Evolutionary conservation across 2,888 invertebrate genomes (phyloP), one percentile per base, ranked within the genome.

Genomic region (Coleophora deauratella): DNA sequence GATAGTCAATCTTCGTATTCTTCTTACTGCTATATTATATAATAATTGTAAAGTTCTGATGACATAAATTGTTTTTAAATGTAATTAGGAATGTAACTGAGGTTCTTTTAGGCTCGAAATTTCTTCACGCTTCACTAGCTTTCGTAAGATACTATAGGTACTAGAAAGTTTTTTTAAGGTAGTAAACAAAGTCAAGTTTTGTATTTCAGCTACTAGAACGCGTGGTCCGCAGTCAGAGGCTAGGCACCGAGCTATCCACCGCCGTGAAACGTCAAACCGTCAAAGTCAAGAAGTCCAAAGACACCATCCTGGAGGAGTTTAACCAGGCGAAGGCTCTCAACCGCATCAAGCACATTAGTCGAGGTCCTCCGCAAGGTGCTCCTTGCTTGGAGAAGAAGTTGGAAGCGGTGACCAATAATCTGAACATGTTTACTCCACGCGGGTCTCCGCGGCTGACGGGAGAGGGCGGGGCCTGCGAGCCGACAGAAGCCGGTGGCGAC

Each of bases 141-240:
- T n/a, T n/a, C n/a, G n/a, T n/a, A n/a, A n/a, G n/a, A n/a, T n/a
- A n/a, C n/a, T n/a, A n/a, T n/a, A n/a, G n/a, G n/a, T n/a, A n/a
- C n/a, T n/a, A n/a, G n/a, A n/a, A n/a, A n/a, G n/a, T n/a, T n/a
- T n/a, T n/a, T n/a, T n/a, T n/a, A n/a, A n/a, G n/a, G n/a, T n/a
- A n/a, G n/a, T n/a, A n/a, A n/a, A n/a, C n/a, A n/a, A n/a, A n/a
- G n/a, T n/a, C n/a, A n/a, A n/a, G n/a, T 21, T 6, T 21, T 21
- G 21, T 14, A 21, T 62, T 55, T 0, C 61, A 85, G 84, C 75
- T 88, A 6, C 55, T 88, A 30, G 88, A 88, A 47, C 78, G 76
- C 35, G 87, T 94, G 13, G 88, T 93, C 1, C 87, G 91, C 37
- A 88, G 90, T 52, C 94, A 95, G 64, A 89, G 90, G 27, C 89